Base-by-base conservation (phyloP, 1,140 invertebrate genomes). In the Drosophila kanapiae region DNA sequence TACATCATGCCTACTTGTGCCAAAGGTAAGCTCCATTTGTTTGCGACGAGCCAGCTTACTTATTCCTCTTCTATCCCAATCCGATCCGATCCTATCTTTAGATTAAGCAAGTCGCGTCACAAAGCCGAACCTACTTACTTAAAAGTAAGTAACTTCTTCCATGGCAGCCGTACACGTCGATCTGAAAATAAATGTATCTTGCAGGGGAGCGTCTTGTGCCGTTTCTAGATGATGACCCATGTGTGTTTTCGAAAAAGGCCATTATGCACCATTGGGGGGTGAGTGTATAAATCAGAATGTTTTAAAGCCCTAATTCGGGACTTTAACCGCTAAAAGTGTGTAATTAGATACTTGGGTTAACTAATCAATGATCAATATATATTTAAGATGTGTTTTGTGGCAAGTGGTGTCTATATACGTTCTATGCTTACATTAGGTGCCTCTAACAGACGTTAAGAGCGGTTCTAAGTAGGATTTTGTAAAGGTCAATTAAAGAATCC, bases 181-280 rank as follows among this genome's bases (percentile, higher is more conserved):
- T 37, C n/a, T 53, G 5, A 58, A 53, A 29, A 14, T 27, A 2
- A 14, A 23, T 53, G 18, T 14, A 7, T 23, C 9, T 38, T 45
- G 5, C 70, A 78, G 75, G 51, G 16, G 53, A 49, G 3, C 53
- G 53, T 1, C n/a, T 54, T 0, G 49, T 64, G 3, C 59, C 63
- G 0, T 75, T 72, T 8, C 1, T 78, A 2, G 80, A 78, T 6
- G 53, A 74, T 18, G 70, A 57, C 10, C 47, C 67, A n/a, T 3
- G 10, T 14, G 14, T 75, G 13, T 78, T 82, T 10, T 69, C 75
- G 14, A 38, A 9, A 3, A 8, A 53, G 0, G 80, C 80, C 4
- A 0, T 82, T 1, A 37, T 10, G 38, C 75, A 82, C 53, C 68
- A 82, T 48, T 82, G 80, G 80, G 79, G 80, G 80, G 80, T 82